Evolutionary conservation across 2,113 vertebrate genomes (phyloP).

Genomic region (Lepus timidus): DNA sequence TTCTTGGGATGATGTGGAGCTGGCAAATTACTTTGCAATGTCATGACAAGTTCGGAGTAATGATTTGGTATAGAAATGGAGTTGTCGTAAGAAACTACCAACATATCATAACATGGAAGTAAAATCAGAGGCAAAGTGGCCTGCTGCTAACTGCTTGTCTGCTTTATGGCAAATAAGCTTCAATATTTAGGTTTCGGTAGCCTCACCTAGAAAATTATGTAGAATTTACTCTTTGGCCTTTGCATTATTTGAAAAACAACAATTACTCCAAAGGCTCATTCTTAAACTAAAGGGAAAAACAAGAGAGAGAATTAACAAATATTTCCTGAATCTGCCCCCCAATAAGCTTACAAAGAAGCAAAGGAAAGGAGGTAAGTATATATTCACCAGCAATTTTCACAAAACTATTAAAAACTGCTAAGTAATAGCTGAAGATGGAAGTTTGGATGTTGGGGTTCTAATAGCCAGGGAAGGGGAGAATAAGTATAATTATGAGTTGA

Average conservation of each 20-base stretch:
- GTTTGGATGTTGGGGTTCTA: neutral
- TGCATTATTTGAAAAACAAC: neutral
- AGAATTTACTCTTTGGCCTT: constrained; percentile 34
- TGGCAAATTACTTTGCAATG: constrained; percentile 6
- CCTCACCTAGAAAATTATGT: neutral
- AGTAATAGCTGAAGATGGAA: neutral
- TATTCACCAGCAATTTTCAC: neutral
- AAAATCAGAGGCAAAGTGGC: constrained; percentile 1
- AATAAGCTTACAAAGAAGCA: neutral
- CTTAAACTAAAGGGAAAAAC: constrained; percentile 5
- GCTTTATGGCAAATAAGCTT: neutral
- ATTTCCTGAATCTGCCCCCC: neutral
- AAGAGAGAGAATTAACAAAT: neutral
- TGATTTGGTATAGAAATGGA: neutral
- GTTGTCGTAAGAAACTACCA: neutral
- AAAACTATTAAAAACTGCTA: neutral
- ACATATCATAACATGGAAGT: neutral
- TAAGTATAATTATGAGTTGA: neutral
- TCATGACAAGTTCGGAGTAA: neutral
- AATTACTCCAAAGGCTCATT: neutral
- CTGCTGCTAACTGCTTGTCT: neutral
- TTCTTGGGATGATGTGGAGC: neutral
- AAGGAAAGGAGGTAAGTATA: neutral
- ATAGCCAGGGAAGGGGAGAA: neutral
- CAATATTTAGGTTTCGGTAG: constrained; percentile 31